A percentile compares a stretch with the other conserved stretches of the same genome.
phyloP scores from a whole-genome alignment of 2,113 vertebrate genomes.

The Pituophis catenifer region DNA sequence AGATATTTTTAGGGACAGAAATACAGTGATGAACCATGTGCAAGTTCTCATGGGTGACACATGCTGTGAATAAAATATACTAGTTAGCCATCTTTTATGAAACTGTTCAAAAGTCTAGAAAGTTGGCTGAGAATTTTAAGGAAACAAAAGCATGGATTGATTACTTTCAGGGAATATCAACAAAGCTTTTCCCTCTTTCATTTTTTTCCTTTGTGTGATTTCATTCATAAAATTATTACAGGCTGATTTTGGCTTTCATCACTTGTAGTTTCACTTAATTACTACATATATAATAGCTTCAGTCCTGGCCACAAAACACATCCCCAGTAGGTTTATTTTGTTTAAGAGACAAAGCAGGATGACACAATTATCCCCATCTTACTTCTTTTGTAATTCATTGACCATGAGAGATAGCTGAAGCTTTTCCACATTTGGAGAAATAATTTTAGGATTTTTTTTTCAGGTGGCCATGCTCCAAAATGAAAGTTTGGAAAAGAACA shows the following conservation, averaged over 20 bases:
- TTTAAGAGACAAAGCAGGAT: not conserved
- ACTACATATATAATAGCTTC: not conserved
- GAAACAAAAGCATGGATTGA: not conserved
- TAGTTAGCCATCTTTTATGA: constrained; percentile 36
- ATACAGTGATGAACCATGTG: not conserved
- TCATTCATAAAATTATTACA: constrained; percentile 37
- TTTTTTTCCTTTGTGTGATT: constrained; percentile 1
- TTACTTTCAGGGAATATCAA: constrained; percentile 18
- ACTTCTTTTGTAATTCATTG: not conserved
- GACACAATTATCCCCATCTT: not conserved
- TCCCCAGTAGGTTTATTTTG: not conserved
- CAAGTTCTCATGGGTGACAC: not conserved
- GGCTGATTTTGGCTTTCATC: constrained; percentile 31
- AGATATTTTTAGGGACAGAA: not conserved
- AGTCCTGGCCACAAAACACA: not conserved
- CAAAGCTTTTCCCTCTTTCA: constrained; percentile 21
- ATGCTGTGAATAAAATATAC: constrained; percentile 13
- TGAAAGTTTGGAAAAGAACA: constrained; percentile 81
- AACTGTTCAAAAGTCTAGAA: constrained; percentile 29
- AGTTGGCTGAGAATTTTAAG: constrained; percentile 28
- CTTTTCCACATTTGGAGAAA: constrained; percentile 51
- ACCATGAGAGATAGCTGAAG: constrained; percentile 33
- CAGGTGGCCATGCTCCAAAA: constrained; percentile 81
- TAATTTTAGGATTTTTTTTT: constrained; percentile 55
- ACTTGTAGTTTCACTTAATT: constrained; percentile 30